Conservation (phyloP, 2,888 invertebrate species). For the Pogonocherus hispidulus region DNA sequence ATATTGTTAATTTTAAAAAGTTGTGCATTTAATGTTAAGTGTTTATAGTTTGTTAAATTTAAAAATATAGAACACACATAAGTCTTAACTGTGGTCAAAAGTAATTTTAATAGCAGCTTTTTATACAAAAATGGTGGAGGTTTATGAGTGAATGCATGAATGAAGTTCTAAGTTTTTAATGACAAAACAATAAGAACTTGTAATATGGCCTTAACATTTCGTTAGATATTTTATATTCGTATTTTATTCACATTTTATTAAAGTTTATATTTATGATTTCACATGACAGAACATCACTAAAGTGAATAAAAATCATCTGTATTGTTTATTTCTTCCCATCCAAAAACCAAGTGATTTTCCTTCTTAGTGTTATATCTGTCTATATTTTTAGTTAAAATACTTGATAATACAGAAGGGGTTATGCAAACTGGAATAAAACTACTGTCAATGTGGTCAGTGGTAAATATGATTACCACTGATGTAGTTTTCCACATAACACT, state of each 20-base stretch:
- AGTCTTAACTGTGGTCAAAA: slow-evolving; percentile 45
- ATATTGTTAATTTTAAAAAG: slow-evolving; percentile 28
- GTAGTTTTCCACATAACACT: too few species aligned
- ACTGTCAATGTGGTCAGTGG: too few species aligned
- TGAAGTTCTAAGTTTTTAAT: slow-evolving; percentile 45
- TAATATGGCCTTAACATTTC: slow-evolving; percentile 63
- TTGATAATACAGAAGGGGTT: too few species aligned
- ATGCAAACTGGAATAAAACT: too few species aligned
- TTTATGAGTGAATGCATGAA: slow-evolving; percentile 55
- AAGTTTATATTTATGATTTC: slow-evolving; percentile 63
- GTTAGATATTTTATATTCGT: slow-evolving; percentile 65
- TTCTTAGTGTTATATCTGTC: too few species aligned
- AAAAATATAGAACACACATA: slow-evolving; percentile 23
- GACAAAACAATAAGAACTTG: slow-evolving; percentile 34
- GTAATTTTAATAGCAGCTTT: slow-evolving; percentile 54
- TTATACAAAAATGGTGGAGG: slow-evolving; percentile 61
- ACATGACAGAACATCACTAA: slow-evolving; percentile 63
- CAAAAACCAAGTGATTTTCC: too few species aligned
- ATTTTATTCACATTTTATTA: slow-evolving; percentile 65
- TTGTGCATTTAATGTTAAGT: slow-evolving; percentile 36
- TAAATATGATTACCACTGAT: too few species aligned
- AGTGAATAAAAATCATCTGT: slow-evolving; percentile 56
- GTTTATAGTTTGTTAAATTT: slow-evolving; percentile 42
- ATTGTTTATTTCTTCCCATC: slow-evolving; percentile 6
- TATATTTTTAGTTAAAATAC: too few species aligned